Base-by-base conservation (phyloP, 2,113 vertebrate genomes). In the Cavia aperea region DNA sequence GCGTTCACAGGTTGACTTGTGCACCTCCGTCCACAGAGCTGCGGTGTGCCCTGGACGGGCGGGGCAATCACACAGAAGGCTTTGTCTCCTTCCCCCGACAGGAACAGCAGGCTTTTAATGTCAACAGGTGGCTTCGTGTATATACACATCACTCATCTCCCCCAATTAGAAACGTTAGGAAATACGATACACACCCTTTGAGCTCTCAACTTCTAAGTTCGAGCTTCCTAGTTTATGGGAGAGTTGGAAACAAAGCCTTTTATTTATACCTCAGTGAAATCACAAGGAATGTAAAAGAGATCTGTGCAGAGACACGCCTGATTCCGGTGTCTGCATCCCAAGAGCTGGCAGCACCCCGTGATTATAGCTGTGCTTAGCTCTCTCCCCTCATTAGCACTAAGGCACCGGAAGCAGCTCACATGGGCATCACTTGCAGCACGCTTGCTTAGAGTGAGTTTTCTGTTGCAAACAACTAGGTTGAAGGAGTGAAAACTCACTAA, bases 401-500 rank as follows among this genome's bases (percentile, higher is more conserved):
- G 29, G 23, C 5, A 12, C 9, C 90, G n/a, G 60, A 92, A 77
- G 31, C 21, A 31, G 19, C 70, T 56, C 72, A 58, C 84, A 82
- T 43, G 4, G 72, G 15, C 60, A 62, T 56, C n/a, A 51, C 36
- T 82, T 54, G 95, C 68, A 5, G 46, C 19, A 86, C 70, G 89
- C 94, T 75, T 62, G 65, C 12, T 62, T 88, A 78, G 49, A 16
- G 19, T 75, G 49, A 95, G 29, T 90, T 93, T 95, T 70, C 83
- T 86, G 94, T 93, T 73, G 73, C 63, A 94, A 83, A 88, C 60
- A 65, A 89, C n/a, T 68, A 88, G 83, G n/a, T 39, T 90, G 72
- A 90, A 58, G 46, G 26, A 70, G 75, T 90, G 85, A 51, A n/a
- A 93, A 33, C 10, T 82, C 63, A 92, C 93, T 92, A 92, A 54